Base-by-base conservation (phyloP, 2,888 invertebrate species). In the Caradrina kadenii region DNA sequence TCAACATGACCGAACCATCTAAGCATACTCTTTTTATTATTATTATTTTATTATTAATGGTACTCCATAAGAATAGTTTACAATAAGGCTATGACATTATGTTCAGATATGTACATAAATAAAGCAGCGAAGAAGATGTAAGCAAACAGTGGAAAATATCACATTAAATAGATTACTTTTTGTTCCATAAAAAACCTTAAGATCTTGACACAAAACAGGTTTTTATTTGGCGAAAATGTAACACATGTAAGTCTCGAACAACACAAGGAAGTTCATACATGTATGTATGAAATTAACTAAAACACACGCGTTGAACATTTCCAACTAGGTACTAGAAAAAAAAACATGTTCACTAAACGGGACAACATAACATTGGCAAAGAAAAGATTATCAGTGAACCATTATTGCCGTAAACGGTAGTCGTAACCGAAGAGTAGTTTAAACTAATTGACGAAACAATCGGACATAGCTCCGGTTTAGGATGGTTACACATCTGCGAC, bases 401-500 rank as follows among this genome's bases (percentile, higher is more conserved):
- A 69, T 81, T 81, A 73, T 52, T 48, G 22, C 35, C 39, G 50
- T 72, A 64, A 58, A 67, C 64, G 62, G 81, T 55, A 64, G 61
- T 63, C 55, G 60, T 80, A 70, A 70, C 49, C 19, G 48, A 31
- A 26, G 49, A 52, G 42, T 55, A 66, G 63, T 67, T 79, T 48
- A 49, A 69, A 69, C 70, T 63, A 80, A 80, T 76, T 70, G 70
- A 54, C 53, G 42, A 31, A 50, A 65, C 62, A 80, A 69, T 77
- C 49, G 39, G 62, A 66, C 53, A 65, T 11, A 15, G 55, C 21
- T 49, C 60, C 0, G 19, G 13, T 10, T 60, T 31, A 66, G 19
- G 58, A 42, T 1, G 21, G 53, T 45, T 61, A 49, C 50, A 63
- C 55, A 65, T 42, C 11, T 22, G 26, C 49, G 35, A 63, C 15